Evolutionary conservation across 1,140 invertebrate species (phyloP).

Genomic region (Leptonema lineaticorne): DNA sequence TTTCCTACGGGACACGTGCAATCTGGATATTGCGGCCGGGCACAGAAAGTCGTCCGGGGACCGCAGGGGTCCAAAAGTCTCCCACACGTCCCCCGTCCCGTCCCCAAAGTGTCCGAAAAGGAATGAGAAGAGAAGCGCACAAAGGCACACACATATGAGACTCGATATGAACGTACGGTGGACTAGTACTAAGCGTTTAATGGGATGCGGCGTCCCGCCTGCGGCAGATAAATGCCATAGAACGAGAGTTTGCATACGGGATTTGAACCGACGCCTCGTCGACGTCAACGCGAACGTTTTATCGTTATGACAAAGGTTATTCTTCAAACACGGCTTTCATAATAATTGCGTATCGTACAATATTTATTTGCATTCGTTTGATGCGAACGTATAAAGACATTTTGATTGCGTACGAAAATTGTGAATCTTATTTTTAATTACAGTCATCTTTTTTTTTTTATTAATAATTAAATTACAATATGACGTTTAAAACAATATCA

Average conservation of each 20-base stretch:
- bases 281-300: background rate
- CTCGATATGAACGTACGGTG: no score
- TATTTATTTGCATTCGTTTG: no score
- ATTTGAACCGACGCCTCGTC: background rate
- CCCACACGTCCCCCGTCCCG: background rate
- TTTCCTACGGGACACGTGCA: background rate
- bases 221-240: background rate
- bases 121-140: no score
- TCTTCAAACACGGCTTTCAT: background rate
- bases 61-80: background rate
- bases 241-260: conserved; percentile 12
- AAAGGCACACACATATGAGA: no score
- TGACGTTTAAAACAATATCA: no score
- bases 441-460: no score
- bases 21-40: background rate
- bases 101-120: no score
- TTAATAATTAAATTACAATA: no score
- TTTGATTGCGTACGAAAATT: no score
- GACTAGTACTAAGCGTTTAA: conserved; percentile 21
- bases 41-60: background rate
- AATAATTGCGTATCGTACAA: background rate
- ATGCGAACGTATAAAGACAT: no score
- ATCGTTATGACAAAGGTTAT: background rate
- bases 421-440: no score
- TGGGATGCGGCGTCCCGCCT: conserved; percentile 19